phyloP scores from a whole-genome alignment of 2,113 vertebrate species.

The Lipophrys pholis region DNA sequence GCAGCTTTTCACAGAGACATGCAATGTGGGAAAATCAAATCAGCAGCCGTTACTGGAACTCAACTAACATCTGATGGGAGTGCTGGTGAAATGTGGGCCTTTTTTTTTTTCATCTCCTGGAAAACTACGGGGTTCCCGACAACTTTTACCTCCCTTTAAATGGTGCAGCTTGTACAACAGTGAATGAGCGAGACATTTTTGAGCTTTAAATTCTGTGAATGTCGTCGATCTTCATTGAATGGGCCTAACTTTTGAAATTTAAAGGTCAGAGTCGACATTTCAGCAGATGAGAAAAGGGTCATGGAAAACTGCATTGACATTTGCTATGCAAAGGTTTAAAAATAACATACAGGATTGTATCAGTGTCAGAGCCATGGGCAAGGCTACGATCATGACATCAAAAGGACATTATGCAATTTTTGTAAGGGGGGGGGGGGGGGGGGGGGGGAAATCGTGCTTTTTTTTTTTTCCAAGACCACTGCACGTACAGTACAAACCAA shows the following conservation, averaged over 20 bases:
- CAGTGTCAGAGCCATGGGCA: conserved; percentile 67
- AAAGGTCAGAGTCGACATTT: conserved; percentile 76
- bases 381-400: conserved; percentile 72
- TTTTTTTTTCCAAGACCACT: conserved; percentile 66
- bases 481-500: conserved; percentile 58
- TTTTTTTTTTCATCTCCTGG: conserved; percentile 8
- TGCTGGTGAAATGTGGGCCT: not conserved
- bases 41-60: conserved; percentile 14
- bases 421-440: conserved; percentile 43
- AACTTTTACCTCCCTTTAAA: conserved; percentile 2
- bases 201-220: conserved; percentile 25
- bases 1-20: conserved; percentile 18
- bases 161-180: not conserved
- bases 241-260: conserved; percentile 61
- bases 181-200: not conserved
- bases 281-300: conserved; percentile 70
- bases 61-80: conserved; percentile 36
- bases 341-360: conserved; percentile 76
- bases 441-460: conserved; percentile 66
- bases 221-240: conserved; percentile 72
- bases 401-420: conserved; percentile 77
- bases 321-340: conserved; percentile 78
- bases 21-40: conserved; percentile 14
- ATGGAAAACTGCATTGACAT: conserved; percentile 81
- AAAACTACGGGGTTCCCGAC: not conserved